Conservation (phyloP, 2,797 vertebrate species). For the Enteromius treurensis region DNA sequence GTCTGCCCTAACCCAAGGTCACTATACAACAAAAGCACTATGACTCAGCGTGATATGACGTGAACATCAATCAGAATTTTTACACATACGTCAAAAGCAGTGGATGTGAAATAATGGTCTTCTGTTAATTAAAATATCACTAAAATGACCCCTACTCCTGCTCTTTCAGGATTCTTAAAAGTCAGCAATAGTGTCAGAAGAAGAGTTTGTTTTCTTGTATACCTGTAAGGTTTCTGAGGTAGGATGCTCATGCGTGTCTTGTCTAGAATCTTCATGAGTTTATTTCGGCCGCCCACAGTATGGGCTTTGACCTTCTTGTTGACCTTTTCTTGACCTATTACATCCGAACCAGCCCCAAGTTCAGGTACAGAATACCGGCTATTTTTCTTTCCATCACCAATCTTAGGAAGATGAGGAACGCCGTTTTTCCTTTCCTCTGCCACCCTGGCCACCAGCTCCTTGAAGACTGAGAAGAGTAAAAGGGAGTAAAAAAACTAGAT, state of each 20-base stretch:
- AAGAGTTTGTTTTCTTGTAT: slow-evolving; percentile 26
- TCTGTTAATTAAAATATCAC: not conserved
- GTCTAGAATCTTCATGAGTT: slow-evolving; percentile 98
- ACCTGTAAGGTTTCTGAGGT: slow-evolving; percentile 99
- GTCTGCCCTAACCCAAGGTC: slow-evolving; percentile 97
- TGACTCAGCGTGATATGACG: not conserved
- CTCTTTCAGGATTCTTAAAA: not conserved
- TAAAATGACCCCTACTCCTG: not conserved
- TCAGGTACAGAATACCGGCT: slow-evolving; percentile 96
- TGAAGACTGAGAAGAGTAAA: slow-evolving; percentile 85
- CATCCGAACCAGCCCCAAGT: slow-evolving; percentile 92
- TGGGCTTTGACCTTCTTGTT: slow-evolving; percentile 96
- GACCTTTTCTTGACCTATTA: slow-evolving; percentile 93
- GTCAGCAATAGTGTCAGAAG: not conserved
- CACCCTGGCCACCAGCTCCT: slow-evolving; percentile 88
- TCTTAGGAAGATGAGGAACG: slow-evolving; percentile 96
- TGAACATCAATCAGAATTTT: not conserved
- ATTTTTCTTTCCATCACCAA: slow-evolving; percentile 95
- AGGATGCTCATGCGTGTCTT: slow-evolving; percentile 98
- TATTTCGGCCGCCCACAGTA: slow-evolving; percentile 94
- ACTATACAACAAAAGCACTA: slow-evolving; percentile 66
- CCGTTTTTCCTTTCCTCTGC: slow-evolving; percentile 93
- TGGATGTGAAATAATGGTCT: not conserved
- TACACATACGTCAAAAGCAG: not conserved
- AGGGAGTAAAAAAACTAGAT: not conserved